Base-by-base conservation (phyloP, 2,797 vertebrate species). In the Podarcis lilfordi region DNA sequence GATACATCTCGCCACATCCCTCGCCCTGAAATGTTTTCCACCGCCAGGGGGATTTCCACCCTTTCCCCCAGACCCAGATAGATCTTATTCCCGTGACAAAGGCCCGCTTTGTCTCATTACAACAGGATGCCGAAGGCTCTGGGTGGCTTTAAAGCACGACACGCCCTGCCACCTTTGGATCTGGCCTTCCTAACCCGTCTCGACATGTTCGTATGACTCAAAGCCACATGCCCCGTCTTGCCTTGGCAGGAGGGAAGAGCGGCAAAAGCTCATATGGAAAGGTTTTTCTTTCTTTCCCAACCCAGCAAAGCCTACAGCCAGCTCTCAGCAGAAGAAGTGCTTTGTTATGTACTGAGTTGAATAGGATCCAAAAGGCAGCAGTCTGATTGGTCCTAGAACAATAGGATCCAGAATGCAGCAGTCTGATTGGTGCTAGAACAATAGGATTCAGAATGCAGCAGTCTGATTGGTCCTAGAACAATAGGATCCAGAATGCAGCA, bases 131-230 rank as follows among this genome's bases (percentile, higher is more conserved):
- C 92, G 82, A 91, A 93, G 91, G 93, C 86, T 92, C 0, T 91
- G 94, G 90, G 91, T 96, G 96, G 96, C 92, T 93, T 91, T 95
- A 95, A 93, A 95, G 85, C 15, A 83, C 92, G 21, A 45, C 95
- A 94, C 92, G 71, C 93, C 93, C 82, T 86, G 86, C 37, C 64
- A 0, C 85, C 93, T 88, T 86, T 91, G 59, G 68, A 90, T 84
- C 76, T 87, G 95, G 88, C 88, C 89, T 86, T n/a, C 23, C 27
- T 90, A 29, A 87, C 95, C 95, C 81, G 95, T 91, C 61, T 0
- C 0, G 2, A 93, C 96, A 94, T 96, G 95, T 93, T 69, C 59
- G 79, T 74, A 69, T 91, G 89, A 72, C 86, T 92, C 92, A 66
- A 80, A 87, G 5, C 80, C 1, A 0, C 91, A 89, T 75, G 6